Evolutionary conservation across 2,797 vertebrate species (phyloP).

Genomic region (Bucorvus abyssinicus): DNA sequence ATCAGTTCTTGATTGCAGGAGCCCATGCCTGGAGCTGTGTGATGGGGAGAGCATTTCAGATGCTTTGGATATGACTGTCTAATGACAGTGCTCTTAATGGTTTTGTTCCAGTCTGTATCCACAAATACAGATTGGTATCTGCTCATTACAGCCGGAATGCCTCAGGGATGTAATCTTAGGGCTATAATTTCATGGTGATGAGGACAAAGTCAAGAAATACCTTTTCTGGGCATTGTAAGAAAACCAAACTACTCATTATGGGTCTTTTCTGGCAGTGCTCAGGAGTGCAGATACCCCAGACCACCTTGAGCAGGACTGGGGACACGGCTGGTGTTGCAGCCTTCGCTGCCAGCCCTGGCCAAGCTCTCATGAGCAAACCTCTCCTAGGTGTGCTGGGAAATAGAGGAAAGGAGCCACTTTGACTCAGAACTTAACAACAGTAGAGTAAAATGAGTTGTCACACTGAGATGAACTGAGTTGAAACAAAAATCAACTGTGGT

Average conservation of each 20-base stretch:
- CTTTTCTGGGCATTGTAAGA: neutral
- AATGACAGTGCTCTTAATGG: neutral
- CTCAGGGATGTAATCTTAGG: neutral
- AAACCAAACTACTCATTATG: neutral
- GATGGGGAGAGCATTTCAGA: neutral
- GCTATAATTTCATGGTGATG: neutral
- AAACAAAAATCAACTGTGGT: rapidly evolving
- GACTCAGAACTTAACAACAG: rapidly evolving
- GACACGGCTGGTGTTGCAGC: neutral
- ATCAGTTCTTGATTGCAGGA: neutral
- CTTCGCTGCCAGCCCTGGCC: neutral
- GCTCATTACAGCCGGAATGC: slow-evolving; percentile 1
- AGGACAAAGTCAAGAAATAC: slow-evolving; percentile 27
- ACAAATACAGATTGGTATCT: neutral
- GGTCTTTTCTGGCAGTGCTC: neutral
- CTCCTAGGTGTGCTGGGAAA: neutral
- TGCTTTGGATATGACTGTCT: neutral
- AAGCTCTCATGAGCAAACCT: neutral
- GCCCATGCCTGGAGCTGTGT: neutral
- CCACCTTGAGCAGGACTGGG: neutral
- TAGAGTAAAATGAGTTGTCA: rapidly evolving
- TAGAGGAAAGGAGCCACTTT: neutral
- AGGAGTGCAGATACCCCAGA: neutral
- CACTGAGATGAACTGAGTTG: rapidly evolving
- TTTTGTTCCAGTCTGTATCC: neutral